These are phyloP conservation scores for Sula dactylatra DNA, from an alignment of 2,113 vertebrate species.

Conservation along the genomic window DNA sequence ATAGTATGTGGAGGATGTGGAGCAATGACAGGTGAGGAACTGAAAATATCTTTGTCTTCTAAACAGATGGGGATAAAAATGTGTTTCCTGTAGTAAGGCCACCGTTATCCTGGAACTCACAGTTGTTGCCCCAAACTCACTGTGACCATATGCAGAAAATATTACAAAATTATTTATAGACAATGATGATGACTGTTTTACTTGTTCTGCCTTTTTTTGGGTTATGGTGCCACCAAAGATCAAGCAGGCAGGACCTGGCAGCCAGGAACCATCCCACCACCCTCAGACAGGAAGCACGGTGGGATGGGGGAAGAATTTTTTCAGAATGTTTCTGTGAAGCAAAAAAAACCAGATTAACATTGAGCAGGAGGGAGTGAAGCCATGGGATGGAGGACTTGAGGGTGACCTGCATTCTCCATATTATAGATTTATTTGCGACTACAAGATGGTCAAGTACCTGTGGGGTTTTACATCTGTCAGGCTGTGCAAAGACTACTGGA, in stretches of 20 bases:
- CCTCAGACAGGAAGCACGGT: neutral
- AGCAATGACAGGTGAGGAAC: neutral
- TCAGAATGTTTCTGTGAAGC: neutral
- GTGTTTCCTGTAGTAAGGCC: neutral
- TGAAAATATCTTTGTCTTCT: neutral
- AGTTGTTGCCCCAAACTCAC: neutral
- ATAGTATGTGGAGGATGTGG: neutral
- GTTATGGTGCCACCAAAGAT: neutral
- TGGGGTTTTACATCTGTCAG: neutral
- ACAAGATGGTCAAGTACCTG: neutral
- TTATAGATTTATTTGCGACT: neutral
- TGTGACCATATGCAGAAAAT: neutral
- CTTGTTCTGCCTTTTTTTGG: neutral
- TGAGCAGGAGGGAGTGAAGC: neutral
- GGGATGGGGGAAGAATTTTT: neutral
- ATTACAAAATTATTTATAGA: neutral
- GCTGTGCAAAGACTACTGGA: neutral
- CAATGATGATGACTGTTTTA: neutral
- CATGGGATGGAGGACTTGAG: neutral
- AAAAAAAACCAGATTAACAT: fast-evolving
- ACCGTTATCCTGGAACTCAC: neutral
- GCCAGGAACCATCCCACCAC: neutral
- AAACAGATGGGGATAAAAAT: neutral
- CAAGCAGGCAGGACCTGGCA: neutral
- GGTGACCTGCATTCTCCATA: neutral